phyloP scores from a whole-genome alignment of 2,888 invertebrate species.

The Girardia tigrina region DNA sequence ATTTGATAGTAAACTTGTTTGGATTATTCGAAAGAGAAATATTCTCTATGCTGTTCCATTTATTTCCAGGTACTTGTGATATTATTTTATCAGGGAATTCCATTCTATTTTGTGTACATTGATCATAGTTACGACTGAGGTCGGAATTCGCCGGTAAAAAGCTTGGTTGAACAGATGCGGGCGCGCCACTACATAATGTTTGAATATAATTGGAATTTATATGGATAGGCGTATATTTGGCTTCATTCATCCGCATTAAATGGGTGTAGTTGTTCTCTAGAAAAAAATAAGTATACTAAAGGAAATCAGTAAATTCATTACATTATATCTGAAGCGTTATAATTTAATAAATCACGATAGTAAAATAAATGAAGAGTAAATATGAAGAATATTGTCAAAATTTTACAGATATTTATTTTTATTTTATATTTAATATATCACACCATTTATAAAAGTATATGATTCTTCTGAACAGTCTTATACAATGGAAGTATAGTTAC shows the following conservation, averaged over 20 bases:
- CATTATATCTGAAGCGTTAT: neutral
- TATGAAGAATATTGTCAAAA: too few species aligned
- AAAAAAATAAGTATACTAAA: neutral
- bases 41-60: conserved; percentile 10
- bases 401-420: too few species aligned
- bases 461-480: too few species aligned
- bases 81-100: neutral
- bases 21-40: neutral
- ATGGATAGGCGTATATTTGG: conserved; percentile 8
- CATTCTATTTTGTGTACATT: neutral
- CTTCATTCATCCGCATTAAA: conserved; percentile 23
- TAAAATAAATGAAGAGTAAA: too few species aligned
- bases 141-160: neutral
- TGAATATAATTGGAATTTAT: conserved; percentile 17
- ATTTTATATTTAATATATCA: too few species aligned
- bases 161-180: neutral
- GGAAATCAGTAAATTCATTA: neutral
- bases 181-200: neutral
- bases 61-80: neutral
- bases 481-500: too few species aligned
- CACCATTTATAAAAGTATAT: too few species aligned
- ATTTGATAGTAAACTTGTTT: neutral
- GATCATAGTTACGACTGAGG: conserved; percentile 7
- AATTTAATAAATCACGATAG: too few species aligned
- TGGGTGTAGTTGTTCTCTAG: conserved; percentile 20